Base-by-base conservation (phyloP, 1,140 invertebrate species). In the Phymastichus coffea region DNA sequence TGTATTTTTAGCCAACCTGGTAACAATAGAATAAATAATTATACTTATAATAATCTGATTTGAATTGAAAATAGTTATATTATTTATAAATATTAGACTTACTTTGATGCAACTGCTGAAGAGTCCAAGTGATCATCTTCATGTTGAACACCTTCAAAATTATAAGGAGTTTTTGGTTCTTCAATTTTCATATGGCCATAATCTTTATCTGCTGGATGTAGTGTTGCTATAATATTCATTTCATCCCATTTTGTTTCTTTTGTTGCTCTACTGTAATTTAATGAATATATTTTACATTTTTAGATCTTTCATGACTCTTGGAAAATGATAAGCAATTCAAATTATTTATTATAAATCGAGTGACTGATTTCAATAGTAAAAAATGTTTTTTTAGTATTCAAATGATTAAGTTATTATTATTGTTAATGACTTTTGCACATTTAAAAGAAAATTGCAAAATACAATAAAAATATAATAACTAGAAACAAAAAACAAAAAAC, bases 171-270 rank as follows among this genome's bases (percentile, higher is more conserved):
- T 81, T 97, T 94, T 33, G 96, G 94, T 79, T 98, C 97, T 70
- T 98, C 94, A 55, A 99, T 96, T 83, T 99, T 99, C 95, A 99
- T 99, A 72, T 97, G 95, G 9, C 97, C 97, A 81, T 99, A 99
- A 81, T 99, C 97, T 82, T 99, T 99, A 74, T 96, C 95, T 25
- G 92, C 80, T 37, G 97, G 97, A 85, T 99, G 97, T 70, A 96
- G 87, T 4, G 98, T 99, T 57, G 95, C 95, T 67, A 99, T 84
- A 63, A 99, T 99, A 81, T 99, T 99, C 88, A 98, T 95, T 83
- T 99, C 97, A 83, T 99, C 97, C 85, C 95, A 98, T 84, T 95
- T 93, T 77, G 93, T 94, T 76, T 88, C 88, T 80, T 90, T 92
- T 61, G 79, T 80, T 70, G 86, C 85, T 77, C 84, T 87, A 70